Evolutionary conservation across 2,888 invertebrate genomes (phyloP), one percentile per base, ranked within the genome.

Genomic region (Microctonus hyperodae): DNA sequence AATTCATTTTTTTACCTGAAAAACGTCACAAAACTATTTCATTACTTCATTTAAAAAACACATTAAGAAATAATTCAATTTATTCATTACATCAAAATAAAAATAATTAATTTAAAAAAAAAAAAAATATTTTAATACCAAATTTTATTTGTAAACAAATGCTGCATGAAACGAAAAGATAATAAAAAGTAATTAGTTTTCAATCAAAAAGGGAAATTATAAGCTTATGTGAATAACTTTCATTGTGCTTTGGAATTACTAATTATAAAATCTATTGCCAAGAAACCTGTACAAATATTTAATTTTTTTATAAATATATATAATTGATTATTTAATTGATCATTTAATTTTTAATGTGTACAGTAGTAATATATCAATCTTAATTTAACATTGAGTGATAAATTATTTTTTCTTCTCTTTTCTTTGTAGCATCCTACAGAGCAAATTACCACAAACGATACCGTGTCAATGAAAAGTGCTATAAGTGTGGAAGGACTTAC

Each of bases 401-500:
- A 44, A 28, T 28, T 28, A 5, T 28, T 28, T n/a, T 25, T 50
- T 28, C 13, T 53, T 37, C 5, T 7, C 35, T 64, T 66, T 61
- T 71, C 48, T 67, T 75, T 75, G 57, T 72, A 75, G 76, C 67
- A 62, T 58, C 63, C 56, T 11, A 67, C n/a, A 72, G 59, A 50
- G 65, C 65, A 35, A 66, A 70, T 44, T 75, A 74, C 65, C 65
- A 73, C 67, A 71, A 67, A 28, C 71, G 73, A 48, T 75, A 74
- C 64, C 71, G 71, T 23, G 72, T 73, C 22, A 72, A 70, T 53
- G 71, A 75, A 67, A 62, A 63, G 31, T 82, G 80, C 69, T n/a
- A n/a, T n/a, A n/a, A 72, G 69, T 83, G 83, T 66, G 76, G 78
- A 9, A 82, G 77, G 68, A 69, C 70, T 28, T 85, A 84, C 70